These are phyloP conservation scores for Ganaspis brasiliensis DNA, from an alignment of 2,888 invertebrate species.

Conservation along the genomic window DNA sequence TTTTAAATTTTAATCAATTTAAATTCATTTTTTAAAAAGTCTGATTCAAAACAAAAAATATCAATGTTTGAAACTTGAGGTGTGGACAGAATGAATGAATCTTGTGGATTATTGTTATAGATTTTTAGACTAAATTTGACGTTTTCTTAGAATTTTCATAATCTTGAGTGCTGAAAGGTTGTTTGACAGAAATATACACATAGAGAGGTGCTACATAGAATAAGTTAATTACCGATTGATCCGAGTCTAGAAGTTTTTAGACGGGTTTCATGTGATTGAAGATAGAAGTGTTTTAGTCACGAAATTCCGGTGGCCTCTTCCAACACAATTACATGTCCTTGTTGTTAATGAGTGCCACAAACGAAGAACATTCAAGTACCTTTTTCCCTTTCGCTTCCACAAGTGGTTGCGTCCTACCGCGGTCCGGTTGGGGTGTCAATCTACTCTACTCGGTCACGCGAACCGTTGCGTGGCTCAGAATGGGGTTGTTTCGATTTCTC, in stretches of 20 bases:
- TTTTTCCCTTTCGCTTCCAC: conserved; percentile 68
- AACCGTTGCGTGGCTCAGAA: conserved; percentile 29
- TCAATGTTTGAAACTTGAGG: no score
- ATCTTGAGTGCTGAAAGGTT: not conserved
- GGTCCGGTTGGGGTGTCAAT: conserved; percentile 35
- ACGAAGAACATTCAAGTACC: not conserved
- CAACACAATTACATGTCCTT: conserved; percentile 30
- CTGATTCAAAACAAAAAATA: no score
- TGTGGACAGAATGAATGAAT: no score
- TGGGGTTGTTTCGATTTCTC: conserved; percentile 24
- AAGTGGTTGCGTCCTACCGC: conserved; percentile 76
- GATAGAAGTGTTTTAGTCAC: conserved; percentile 29
- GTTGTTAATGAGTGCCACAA: conserved; percentile 1
- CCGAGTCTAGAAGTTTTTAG: conserved; percentile 1
- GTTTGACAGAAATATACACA: not conserved
- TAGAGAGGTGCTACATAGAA: not conserved
- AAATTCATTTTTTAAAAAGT: no score
- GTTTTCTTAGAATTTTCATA: not conserved
- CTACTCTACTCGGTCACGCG: conserved; percentile 45
- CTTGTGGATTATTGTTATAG: no score
- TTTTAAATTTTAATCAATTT: no score
- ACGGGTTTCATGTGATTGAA: conserved; percentile 28
- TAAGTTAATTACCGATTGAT: conserved; percentile 39
- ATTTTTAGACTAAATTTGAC: no score
- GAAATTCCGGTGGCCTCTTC: conserved; percentile 22